Base-by-base conservation (phyloP, 2,797 vertebrate species). In the Trematomus bernacchii region DNA sequence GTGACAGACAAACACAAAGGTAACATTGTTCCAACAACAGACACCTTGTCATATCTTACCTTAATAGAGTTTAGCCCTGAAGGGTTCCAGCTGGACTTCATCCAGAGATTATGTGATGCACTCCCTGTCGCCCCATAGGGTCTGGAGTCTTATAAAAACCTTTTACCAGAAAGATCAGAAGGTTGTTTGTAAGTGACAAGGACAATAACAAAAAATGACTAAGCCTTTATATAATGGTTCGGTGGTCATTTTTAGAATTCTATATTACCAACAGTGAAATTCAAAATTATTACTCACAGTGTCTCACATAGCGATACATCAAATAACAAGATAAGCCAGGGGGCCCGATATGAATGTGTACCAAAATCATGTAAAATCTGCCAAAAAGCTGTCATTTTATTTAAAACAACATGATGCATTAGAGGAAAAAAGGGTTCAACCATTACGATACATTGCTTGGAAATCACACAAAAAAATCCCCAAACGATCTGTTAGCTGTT, bases 51-150 rank as follows among this genome's bases (percentile, higher is more conserved):
- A 13, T n/a, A 37, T 11, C 21, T 64, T 18, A 18, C 42, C 54
- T 46, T 37, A 19, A 7, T 19, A 6, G 18, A 18, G 10, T 14
- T 66, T 1, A 16, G 18, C 53, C 16, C 23, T 4, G 1, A 6
- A 14, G 48, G 58, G 44, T 60, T 21, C 33, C 40, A 60, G 18
- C 30, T 52, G 61, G 62, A 65, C 6, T 15, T 0, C 16, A 8
- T 68, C 58, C 72, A 77, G 33, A 30, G 68, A 74, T 82, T 77
- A 69, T 68, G 37, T 47, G 43, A 77, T 18, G 55, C n/a, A 3
- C 51, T 43, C 3, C 4, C 43, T 3, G 63, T 23, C 19, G 40
- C 66, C 18, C 16, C 30, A 2, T 42, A 46, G 30, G 7, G 64
- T 37, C 71, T 43, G 15, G 50, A 51, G 37, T 55, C 60, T 85